Conservation (phyloP, 2,113 vertebrate genomes). For the Calidris pygmaea region DNA sequence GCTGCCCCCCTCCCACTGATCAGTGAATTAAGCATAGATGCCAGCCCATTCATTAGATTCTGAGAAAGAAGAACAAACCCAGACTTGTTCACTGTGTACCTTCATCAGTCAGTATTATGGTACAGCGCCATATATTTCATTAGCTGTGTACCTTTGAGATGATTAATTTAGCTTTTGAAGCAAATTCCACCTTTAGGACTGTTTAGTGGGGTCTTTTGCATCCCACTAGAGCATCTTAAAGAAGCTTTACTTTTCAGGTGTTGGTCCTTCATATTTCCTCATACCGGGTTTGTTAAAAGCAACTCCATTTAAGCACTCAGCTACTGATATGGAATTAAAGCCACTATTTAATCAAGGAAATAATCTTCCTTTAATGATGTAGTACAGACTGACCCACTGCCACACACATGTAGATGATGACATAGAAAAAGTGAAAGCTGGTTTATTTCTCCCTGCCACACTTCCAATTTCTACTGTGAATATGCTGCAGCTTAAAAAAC, state of each 20-base stretch:
- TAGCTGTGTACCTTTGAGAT: not conserved
- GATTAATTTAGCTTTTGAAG: not conserved
- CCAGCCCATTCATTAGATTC: not conserved
- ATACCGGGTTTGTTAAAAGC: not conserved
- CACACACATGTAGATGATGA: accelerated
- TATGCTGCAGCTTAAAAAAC: not conserved
- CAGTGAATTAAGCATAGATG: not conserved
- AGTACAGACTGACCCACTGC: not conserved
- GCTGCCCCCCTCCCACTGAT: not conserved
- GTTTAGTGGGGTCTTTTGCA: not conserved
- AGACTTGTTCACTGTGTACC: not conserved
- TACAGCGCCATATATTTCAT: not conserved
- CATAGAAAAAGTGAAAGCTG: not conserved
- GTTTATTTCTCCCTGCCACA: not conserved
- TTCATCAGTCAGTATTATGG: not conserved
- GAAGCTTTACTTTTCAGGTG: not conserved
- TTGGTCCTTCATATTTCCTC: not conserved
- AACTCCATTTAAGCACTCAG: not conserved
- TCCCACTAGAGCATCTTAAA: not conserved
- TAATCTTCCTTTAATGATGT: not conserved
- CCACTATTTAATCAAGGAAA: not conserved
- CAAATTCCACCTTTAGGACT: not conserved
- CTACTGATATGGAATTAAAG: not conserved
- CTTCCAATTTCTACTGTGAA: not conserved
- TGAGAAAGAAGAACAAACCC: not conserved